A percentile compares a stretch with the other conserved stretches of the same genome.
Evolutionary conservation across 1,140 invertebrate species (phyloP).

Genomic region (Diorhabda elongata): DNA sequence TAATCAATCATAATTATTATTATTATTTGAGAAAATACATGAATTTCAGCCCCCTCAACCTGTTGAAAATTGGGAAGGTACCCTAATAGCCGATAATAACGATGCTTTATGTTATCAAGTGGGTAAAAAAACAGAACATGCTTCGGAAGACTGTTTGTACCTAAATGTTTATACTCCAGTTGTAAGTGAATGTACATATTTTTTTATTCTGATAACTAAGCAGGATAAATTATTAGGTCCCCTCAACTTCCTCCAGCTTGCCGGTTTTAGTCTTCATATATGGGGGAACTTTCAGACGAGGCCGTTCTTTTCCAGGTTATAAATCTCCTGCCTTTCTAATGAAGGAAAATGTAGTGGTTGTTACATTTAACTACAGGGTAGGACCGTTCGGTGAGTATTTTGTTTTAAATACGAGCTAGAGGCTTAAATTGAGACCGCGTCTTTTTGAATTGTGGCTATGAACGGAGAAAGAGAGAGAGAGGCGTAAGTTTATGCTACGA

Average conservation of each 20-base stretch:
- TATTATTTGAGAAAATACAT: neutral
- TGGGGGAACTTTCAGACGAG: constrained; percentile 27
- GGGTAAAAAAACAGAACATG: neutral
- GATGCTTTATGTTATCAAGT: constrained; percentile 1
- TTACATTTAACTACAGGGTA: constrained; percentile 12
- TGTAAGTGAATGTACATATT: neutral
- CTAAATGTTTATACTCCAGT: constrained; percentile 12
- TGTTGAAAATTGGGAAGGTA: neutral
- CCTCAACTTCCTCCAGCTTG: neutral
- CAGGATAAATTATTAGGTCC: neutral
- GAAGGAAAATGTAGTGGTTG: constrained; percentile 12
- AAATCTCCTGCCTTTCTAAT: constrained; percentile 21
- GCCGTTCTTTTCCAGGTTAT: constrained; percentile 20
- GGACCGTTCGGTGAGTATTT: constrained; percentile 48
- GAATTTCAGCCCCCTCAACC: constrained; percentile 7
- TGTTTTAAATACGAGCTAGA: too few relatives aligned
- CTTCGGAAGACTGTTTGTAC: constrained; percentile 10
- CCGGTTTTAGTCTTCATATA: constrained; percentile 24
- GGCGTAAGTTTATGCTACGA: too few relatives aligned
- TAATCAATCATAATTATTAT: neutral
- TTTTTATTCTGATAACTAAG: neutral
- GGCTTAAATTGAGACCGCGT: too few relatives aligned
- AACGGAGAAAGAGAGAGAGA: too few relatives aligned
- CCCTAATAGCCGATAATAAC: neutral
- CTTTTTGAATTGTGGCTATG: too few relatives aligned